Evolutionary conservation across 2,888 invertebrate genomes (phyloP).

Genomic region (Epiperipatus broadwayi): DNA sequence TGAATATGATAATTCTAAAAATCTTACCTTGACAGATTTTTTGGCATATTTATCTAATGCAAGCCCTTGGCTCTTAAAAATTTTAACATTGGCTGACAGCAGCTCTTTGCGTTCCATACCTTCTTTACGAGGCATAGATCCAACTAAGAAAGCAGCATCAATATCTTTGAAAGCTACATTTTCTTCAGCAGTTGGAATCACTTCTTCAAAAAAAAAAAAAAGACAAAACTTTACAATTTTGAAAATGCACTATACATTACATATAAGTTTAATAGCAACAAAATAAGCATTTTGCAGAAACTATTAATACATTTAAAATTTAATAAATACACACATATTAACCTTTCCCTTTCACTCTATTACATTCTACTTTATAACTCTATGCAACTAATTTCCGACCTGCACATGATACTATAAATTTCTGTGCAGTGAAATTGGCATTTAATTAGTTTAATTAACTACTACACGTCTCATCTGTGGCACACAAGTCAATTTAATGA

Average conservation of each 20-base stretch:
- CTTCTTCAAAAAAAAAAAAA: conserved; percentile 32
- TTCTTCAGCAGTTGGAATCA: conserved; percentile 69
- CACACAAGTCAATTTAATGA: too few relatives aligned
- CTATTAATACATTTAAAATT: too few relatives aligned
- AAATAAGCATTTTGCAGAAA: background rate
- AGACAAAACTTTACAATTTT: background rate
- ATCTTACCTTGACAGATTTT: conserved; percentile 63
- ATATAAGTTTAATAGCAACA: conserved; percentile 6
- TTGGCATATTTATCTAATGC: conserved; percentile 74
- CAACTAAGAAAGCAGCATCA: conserved; percentile 86
- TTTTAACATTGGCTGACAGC: conserved; percentile 87
- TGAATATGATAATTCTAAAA: conserved; percentile 1
- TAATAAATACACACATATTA: too few relatives aligned
- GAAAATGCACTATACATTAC: background rate
- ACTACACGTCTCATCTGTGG: too few relatives aligned
- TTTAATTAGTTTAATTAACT: too few relatives aligned
- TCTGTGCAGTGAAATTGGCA: too few relatives aligned
- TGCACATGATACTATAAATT: too few relatives aligned
- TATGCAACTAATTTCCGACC: too few relatives aligned
- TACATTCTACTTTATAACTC: too few relatives aligned
- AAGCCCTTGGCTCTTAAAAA: conserved; percentile 89
- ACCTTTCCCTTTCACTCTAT: too few relatives aligned
- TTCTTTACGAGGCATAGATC: conserved; percentile 89
- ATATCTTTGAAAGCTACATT: conserved; percentile 85
- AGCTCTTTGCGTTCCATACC: conserved; percentile 99